Base-by-base conservation (phyloP, 2,797 vertebrate species). In the Harpagifer antarcticus region DNA sequence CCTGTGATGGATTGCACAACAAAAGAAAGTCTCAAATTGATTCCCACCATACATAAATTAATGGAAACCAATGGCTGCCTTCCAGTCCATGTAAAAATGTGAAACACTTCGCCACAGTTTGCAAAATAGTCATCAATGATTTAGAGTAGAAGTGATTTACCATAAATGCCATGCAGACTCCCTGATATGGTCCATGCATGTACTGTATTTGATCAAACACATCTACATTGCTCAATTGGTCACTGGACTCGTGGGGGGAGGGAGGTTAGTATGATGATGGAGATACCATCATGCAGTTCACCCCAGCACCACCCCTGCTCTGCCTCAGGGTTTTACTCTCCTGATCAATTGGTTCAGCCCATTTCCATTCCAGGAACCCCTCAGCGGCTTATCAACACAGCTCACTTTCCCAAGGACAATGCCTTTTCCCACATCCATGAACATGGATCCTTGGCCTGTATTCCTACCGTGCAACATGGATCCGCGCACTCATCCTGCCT, bases 281-380 rank as follows among this genome's bases (percentile, higher is more conserved):
- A 83, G 83, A 82, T 84, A 62, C 55, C 79, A 82, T 88, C 77
- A 72, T 68, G 43, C 52, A 19, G 52, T 72, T 82, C 61, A 66
- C 69, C 73, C 72, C 45, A 58, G 64, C 76, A 57, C 57, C 62
- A 19, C 65, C 31, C 64, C 33, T 31, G n/a, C 79, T 57, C 74
- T 76, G 65, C 80, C 70, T 73, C 53, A 20, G 73, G 86, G 72
- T 84, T 85, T 82, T 81, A 78, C 67, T 85, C 76, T 67, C 17
- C 45, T 64, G 65, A 94, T 93, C 83, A 79, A 93, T 91, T 65
- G 74, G n/a, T 75, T 85, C 74, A 69, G 45, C 70, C 50, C 58
- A 81, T 88, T 89, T 78, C 78, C 84, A 86, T 93, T 91, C 80
- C 86, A 82, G 87, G 76, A 91, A 83, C 88, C 86, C 86, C 74